Evolutionary conservation across 2,113 vertebrate species (phyloP), one percentile per base, ranked within the genome.

Genomic region (Platichthys stellatus): DNA sequence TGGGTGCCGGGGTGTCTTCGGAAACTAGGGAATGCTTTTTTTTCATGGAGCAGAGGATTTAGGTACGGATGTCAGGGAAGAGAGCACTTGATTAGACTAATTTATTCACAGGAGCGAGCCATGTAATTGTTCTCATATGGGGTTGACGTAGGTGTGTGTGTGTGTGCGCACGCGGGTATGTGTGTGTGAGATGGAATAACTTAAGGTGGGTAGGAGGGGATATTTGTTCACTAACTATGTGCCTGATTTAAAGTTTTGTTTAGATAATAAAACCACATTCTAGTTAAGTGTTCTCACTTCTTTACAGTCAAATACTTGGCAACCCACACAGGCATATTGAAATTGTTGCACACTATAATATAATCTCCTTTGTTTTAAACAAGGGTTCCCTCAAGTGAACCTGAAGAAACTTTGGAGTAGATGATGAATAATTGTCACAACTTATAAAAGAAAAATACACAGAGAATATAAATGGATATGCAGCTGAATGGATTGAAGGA

Each of bases 61-160:
- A 79, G 74, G 71, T 76, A 31, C 78, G 75, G 80, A 86, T 87
- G 80, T 89, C 85, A 80, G 60, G 63, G 73, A 87, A 80, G 54
- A 86, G 70, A 81, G 64, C 84, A 72, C 69, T 72, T 87, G 81
- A 89, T 87, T 76, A 79, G 78, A 66, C 83, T 82, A 71, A 87
- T 87, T 81, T 83, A 83, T 87, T 89, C 80, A 87, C 28, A 2
- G 78, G 82, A 87, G 82, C 75, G 78, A 17, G 31, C 76, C 86
- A 23, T 78, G 81, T 88, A 84, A 78, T 85, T 75, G 75, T 72
- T 90, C 24, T 80, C 85, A 86, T 80, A 80, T 89, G 86, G 24
- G 49, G 7, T 1, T 71, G 78, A 79, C 40, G 49, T 88, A 64
- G 28, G 59, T 53, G 56, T 49, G 66, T 56, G 69, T 60, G 24